Evolutionary conservation across 2,888 invertebrate species (phyloP), one percentile per base, ranked within the genome.

Genomic region (Drosophila cracens): DNA sequence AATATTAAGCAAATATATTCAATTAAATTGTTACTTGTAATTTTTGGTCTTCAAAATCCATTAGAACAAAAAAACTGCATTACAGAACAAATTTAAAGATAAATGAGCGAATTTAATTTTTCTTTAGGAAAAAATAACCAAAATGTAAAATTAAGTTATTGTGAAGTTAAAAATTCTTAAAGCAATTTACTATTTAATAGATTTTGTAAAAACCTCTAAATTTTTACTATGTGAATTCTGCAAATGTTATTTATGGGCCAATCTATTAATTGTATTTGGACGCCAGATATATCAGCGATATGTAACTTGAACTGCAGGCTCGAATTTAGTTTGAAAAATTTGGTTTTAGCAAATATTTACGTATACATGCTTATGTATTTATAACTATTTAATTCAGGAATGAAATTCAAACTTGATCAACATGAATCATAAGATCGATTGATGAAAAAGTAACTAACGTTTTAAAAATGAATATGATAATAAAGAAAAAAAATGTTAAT

Each of bases 181-280:
- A 90, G 90, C 83, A 90, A 85, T 89, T 90, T 77, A 85, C 83
- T 87, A 89, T 85, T 71, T 77, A 82, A 85, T 85, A 90, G 84
- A 88, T 63, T 74, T 83, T 79, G 73, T 77, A 70, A 75, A 69
- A 75, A 56, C 71, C 63, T 38, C 27, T 63, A 60, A 69, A 64
- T 43, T 48, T 51, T 51, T 58, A 61, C 33, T 66, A 60, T 64
- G 72, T 83, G 63, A 70, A 74, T 73, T 77, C 73, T 63, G 56
- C 64, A 67, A 83, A 66, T 65, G 73, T 81, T 81, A 70, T 66
- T 66, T 75, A 64, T 66, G 70, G 46, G 62, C 61, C 59, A 67
- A 58, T 51, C 63, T 59, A 68, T 58, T 33, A 59, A 62, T 46
- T 64, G 25, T 72, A 64, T 58, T 76, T 62, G 56, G 53, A 63